These are phyloP conservation scores for Drosophila cracens DNA, from an alignment of 2,888 invertebrate genomes.

Conservation along the genomic window DNA sequence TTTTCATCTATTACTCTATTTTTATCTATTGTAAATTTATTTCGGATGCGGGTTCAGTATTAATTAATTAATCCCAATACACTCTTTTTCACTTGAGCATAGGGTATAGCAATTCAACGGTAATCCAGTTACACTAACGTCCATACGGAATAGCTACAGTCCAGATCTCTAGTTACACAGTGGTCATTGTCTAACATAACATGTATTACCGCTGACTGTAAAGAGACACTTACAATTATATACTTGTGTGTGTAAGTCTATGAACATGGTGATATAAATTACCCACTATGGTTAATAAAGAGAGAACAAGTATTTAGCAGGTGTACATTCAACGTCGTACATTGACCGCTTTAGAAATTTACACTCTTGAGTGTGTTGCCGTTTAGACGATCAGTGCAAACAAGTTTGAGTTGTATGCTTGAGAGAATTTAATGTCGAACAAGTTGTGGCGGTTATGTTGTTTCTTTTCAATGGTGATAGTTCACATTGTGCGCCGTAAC, in stretches of 20 bases:
- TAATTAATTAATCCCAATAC: neutral
- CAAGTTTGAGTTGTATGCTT: slow-evolving; percentile 63
- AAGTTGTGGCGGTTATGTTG: slow-evolving; percentile 13
- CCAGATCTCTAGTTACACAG: slow-evolving; percentile 23
- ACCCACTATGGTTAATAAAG: slow-evolving; percentile 34
- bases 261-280: slow-evolving; percentile 46
- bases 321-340: slow-evolving; percentile 65
- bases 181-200: slow-evolving; percentile 25
- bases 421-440: slow-evolving; percentile 47
- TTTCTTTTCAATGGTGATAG: slow-evolving; percentile 58
- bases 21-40: neutral
- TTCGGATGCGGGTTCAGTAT: neutral
- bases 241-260: slow-evolving; percentile 28
- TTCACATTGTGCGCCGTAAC: slow-evolving; percentile 22
- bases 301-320: slow-evolving; percentile 51
- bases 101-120: slow-evolving; percentile 49
- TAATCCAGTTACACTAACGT: slow-evolving; percentile 53
- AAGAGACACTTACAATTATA: slow-evolving; percentile 39
- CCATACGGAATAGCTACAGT: slow-evolving; percentile 22
- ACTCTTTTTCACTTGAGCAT: neutral
- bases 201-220: slow-evolving; percentile 31
- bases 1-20: neutral
- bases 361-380: slow-evolving; percentile 29
- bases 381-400: slow-evolving; percentile 42
- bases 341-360: slow-evolving; percentile 64